Evolutionary conservation across 2,888 invertebrate genomes (phyloP).

Genomic region (Sarcophaga caerulescens): DNA sequence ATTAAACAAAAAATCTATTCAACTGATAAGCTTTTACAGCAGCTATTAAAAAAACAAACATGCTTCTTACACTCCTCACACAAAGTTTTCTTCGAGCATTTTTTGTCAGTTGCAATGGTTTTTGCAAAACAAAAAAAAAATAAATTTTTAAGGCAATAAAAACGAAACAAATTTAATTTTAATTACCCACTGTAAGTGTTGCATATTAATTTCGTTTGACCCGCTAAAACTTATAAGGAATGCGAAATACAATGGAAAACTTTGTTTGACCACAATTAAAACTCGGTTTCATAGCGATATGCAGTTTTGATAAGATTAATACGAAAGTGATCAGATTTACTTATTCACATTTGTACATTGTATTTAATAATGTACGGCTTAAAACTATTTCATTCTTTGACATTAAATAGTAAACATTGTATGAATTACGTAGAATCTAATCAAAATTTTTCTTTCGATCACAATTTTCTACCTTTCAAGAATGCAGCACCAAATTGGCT

Average conservation of each 20-base stretch:
- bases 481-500: no score
- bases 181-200: conserved; percentile 52
- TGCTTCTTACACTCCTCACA: not conserved
- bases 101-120: not conserved
- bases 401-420: not conserved
- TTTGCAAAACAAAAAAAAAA: not conserved
- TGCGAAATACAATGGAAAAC: conserved; percentile 24
- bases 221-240: conserved; percentile 58
- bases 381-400: not conserved
- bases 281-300: conserved; percentile 10
- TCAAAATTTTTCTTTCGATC: not conserved
- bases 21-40: conserved; percentile 51
- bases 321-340: no score
- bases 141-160: conserved; percentile 28
- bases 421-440: not conserved
- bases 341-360: not conserved
- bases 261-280: conserved; percentile 8
- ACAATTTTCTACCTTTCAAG: no score
- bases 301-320: not conserved
- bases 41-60: not conserved
- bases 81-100: not conserved
- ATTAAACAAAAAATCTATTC: conserved; percentile 59
- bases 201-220: conserved; percentile 63
- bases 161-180: conserved; percentile 64
- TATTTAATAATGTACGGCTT: not conserved